Evolutionary conservation across 2,797 vertebrate species (phyloP), one percentile per base, ranked within the genome.

Genomic region (Acanthurus leucopareius): DNA sequence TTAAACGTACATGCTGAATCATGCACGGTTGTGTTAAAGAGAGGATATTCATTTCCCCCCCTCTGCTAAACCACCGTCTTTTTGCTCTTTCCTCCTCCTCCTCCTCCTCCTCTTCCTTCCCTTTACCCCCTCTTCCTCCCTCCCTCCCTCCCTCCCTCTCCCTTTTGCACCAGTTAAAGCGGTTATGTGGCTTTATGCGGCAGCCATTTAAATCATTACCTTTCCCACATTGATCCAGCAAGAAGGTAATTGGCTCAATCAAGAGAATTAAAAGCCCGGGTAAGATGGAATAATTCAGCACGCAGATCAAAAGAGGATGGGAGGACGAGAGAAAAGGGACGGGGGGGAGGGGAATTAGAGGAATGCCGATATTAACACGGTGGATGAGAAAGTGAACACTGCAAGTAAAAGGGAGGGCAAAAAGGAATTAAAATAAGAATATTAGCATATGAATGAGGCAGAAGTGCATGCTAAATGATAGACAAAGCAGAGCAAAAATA

Each of bases 201-300:
- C 79, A 90, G 89, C 89, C 89, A 91, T 93, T 93, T 92, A 93
- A 92, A 93, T 93, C 90, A 93, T 93, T 93, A 93, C 92, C 90
- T 94, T 93, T 85, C 86, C 88, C 86, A 88, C 93, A 93, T 92
- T 94, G 91, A 94, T 94, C 87, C 86, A 91, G 79, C 87, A 88
- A 89, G 90, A 90, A 92, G 91, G 90, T 93, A 94, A 94, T 94
- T 93, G 92, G 91, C 89, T 93, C 92, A 94, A 94, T 94, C 92
- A 92, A 87, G 89, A 92, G 89, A 92, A 93, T 93, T 93, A 94
- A 94, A 94, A 93, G 90, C 88, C 86, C 15, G 77, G 80, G 77
- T 91, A 91, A 91, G 82, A 93, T 92, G 91, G 90, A 93, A 91
- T 91, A 92, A 92, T 93, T 94, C 93, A 91, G 83, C 87, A 83